Conservation (phyloP, 2,113 vertebrate genomes). For the Halichoeres trimaculatus region DNA sequence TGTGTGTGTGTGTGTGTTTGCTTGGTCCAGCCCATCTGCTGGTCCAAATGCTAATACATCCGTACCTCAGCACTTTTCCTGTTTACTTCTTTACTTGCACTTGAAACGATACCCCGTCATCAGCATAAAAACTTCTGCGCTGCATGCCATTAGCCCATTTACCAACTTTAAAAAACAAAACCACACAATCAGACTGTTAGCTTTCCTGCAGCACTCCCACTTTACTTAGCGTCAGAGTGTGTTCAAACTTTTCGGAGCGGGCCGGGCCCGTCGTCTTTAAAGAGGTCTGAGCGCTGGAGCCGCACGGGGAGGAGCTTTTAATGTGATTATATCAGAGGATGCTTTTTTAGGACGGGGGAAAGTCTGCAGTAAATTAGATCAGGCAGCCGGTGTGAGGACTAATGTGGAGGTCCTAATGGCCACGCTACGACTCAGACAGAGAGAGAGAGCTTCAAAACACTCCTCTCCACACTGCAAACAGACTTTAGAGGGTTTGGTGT, state of each 20-base stretch:
- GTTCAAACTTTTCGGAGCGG: neutral
- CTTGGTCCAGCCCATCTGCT: constrained; percentile 3
- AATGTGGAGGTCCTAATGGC: neutral
- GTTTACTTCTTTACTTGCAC: constrained; percentile 60
- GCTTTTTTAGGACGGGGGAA: constrained; percentile 7
- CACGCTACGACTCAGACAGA: too few species aligned
- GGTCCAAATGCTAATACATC: constrained; percentile 45
- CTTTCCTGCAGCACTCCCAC: neutral
- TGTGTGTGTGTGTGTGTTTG: neutral
- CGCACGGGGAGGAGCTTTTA: neutral
- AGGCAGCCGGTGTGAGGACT: neutral
- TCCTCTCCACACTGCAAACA: too few species aligned
- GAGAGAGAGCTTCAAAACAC: too few species aligned
- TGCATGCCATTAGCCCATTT: constrained; percentile 56
- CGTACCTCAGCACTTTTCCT: constrained; percentile 64
- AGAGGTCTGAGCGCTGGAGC: neutral
- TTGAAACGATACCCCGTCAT: constrained; percentile 54
- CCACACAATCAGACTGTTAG: constrained; percentile 39
- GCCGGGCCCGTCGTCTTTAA: neutral
- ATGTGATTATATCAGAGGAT: neutral
- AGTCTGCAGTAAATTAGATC: constrained; percentile 16
- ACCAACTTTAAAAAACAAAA: constrained; percentile 30
- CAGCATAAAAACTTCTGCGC: constrained; percentile 62
- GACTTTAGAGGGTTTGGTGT: too few species aligned
- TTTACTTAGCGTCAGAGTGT: constrained; percentile 42